These are phyloP conservation scores for Characodon lateralis DNA, from an alignment of 2,797 vertebrate species.

Conservation along the genomic window DNA sequence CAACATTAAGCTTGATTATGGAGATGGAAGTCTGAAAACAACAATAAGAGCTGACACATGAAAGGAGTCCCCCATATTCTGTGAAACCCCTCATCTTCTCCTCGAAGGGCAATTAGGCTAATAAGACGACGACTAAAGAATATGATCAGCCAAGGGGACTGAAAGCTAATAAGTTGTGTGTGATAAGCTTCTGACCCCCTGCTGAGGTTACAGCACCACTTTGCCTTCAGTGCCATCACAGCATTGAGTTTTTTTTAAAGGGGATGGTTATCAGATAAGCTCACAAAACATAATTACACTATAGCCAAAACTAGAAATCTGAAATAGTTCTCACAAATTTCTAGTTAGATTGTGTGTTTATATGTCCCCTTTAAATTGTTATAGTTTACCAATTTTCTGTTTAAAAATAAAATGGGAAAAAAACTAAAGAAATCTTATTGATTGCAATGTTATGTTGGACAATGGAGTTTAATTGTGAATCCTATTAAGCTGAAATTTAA, in stretches of 20 bases:
- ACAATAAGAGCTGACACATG: slow-evolving; percentile 36
- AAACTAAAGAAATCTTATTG: too few relatives aligned
- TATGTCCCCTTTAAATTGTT: neutral
- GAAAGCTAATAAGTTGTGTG: slow-evolving; percentile 47
- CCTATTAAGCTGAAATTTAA: neutral
- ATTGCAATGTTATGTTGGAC: neutral
- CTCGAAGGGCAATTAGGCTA: slow-evolving; percentile 51
- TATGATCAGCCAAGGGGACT: slow-evolving; percentile 52
- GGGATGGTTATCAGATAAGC: neutral
- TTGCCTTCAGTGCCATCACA: slow-evolving; percentile 33
- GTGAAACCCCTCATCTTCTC: slow-evolving; percentile 41
- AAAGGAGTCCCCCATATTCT: slow-evolving; percentile 36
- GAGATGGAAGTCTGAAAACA: slow-evolving; percentile 37
- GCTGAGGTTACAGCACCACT: slow-evolving; percentile 46
- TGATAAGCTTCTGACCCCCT: slow-evolving; percentile 51
- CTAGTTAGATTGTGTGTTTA: neutral
- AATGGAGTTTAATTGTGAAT: neutral
- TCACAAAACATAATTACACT: neutral
- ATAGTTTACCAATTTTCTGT: neutral
- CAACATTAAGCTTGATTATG: slow-evolving; percentile 25
- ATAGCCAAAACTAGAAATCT: neutral
- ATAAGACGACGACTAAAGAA: slow-evolving; percentile 40
- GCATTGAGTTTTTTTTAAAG: slow-evolving; percentile 1
- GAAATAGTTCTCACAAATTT: neutral
- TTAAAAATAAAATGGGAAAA: neutral